Conservation (phyloP, 2,888 invertebrate species). For the Ceraclea dissimilis region DNA sequence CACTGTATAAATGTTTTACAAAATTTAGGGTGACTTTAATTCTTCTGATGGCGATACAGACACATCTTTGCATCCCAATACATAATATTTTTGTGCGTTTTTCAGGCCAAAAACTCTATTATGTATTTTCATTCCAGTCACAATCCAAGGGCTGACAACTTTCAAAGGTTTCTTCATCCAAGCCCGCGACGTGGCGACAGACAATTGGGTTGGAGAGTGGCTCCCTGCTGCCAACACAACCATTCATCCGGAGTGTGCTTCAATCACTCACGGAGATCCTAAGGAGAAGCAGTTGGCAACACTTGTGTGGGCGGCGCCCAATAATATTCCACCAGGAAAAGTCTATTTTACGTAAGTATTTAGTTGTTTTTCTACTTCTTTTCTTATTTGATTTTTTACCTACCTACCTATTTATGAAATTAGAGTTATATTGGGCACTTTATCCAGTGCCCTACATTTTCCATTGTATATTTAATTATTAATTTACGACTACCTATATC, state of each 20-base stretch:
- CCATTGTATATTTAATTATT: too few relatives aligned
- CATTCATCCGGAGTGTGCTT: slow-evolving; percentile 68
- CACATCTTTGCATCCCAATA: too few relatives aligned
- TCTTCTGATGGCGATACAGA: too few relatives aligned
- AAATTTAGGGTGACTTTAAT: too few relatives aligned
- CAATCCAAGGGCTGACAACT: slow-evolving; percentile 48
- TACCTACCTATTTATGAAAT: neutral
- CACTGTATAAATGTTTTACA: too few relatives aligned
- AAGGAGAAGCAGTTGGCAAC: slow-evolving; percentile 65
- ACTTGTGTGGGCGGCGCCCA: slow-evolving; percentile 68
- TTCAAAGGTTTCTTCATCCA: slow-evolving; percentile 83
- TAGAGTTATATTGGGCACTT: neutral
- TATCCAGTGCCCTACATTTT: too few relatives aligned
- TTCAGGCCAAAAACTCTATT: too few relatives aligned
- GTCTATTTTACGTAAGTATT: slow-evolving; percentile 80
- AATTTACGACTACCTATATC: too few relatives aligned
- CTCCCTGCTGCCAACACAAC: slow-evolving; percentile 66
- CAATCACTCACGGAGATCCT: slow-evolving; percentile 72
- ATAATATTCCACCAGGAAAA: slow-evolving; percentile 50
- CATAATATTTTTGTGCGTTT: too few relatives aligned
- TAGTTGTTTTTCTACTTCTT: too few relatives aligned
- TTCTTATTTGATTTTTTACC: neutral
- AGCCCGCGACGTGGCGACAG: slow-evolving; percentile 62
- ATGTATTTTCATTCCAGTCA: slow-evolving; percentile 44
- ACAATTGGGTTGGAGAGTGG: slow-evolving; percentile 72